phyloP scores from a whole-genome alignment of 2,888 invertebrate genomes.

The Trichogramma evanescens region DNA sequence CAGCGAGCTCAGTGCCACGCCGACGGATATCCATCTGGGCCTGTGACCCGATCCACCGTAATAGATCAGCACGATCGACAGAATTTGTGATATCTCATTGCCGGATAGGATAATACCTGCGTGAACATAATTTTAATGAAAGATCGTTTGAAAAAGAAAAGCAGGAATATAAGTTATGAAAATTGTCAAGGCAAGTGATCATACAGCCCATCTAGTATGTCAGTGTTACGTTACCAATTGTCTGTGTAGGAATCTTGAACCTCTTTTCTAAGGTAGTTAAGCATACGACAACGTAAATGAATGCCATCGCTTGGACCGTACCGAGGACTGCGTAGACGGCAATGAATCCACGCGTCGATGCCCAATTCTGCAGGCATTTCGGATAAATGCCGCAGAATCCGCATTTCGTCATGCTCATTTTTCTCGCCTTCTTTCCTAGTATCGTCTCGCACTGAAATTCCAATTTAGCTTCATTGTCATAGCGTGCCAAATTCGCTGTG shows the following conservation, averaged over 20 bases:
- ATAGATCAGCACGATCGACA: conserved; percentile 58
- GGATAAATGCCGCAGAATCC: conserved; percentile 56
- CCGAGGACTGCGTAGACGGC: conserved; percentile 57
- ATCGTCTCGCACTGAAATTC: no score
- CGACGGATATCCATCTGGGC: conserved; percentile 61
- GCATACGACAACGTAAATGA: conserved; percentile 59
- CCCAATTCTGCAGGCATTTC: conserved; percentile 54
- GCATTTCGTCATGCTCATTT: conserved; percentile 44
- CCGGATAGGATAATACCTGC: conserved; percentile 60
- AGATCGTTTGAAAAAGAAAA: neutral
- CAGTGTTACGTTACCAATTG: conserved; percentile 51
- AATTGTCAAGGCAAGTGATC: no score
- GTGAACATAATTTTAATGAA: conserved; percentile 12
- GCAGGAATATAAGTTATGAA: neutral
- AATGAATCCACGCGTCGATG: conserved; percentile 55
- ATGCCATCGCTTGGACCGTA: conserved; percentile 60
- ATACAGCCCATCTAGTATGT: neutral
- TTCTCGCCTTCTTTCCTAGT: conserved; percentile 14
- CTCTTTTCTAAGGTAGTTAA: conserved; percentile 61
- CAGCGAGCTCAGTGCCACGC: conserved; percentile 55
- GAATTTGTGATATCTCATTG: conserved; percentile 64
- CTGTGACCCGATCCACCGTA: conserved; percentile 62
- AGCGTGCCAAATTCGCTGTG: no score
- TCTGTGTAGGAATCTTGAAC: conserved; percentile 61
- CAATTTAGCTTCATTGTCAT: no score